Conservation (phyloP, 2,113 vertebrate species). For the Neotoma lepida region DNA sequence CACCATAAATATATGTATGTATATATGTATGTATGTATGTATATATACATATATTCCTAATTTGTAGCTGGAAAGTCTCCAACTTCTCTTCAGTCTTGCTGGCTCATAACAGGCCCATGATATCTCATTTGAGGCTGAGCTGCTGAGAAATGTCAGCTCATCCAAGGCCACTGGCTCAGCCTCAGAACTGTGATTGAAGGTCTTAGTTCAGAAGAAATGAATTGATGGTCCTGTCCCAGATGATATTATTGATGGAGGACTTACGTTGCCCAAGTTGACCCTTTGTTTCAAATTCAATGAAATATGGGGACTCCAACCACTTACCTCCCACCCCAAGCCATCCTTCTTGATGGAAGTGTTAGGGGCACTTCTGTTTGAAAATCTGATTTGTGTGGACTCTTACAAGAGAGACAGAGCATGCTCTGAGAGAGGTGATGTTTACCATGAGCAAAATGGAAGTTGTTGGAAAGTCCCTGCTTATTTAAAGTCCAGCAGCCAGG, state of each 20-base stretch:
- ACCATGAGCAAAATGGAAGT: neutral
- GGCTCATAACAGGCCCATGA: neutral
- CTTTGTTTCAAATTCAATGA: conserved; percentile 58
- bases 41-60: neutral
- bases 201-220: conserved; percentile 46
- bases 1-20: neutral
- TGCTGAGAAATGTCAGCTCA: conserved; percentile 4
- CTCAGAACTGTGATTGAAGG: neutral
- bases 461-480: conserved; percentile 47
- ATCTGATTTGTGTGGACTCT: neutral
- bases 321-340: neutral
- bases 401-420: neutral
- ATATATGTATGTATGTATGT: neutral
- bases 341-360: conserved; percentile 51
- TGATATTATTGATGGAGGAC: conserved; percentile 55
- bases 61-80: neutral
- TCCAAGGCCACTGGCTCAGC: neutral
- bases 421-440: conserved; percentile 61
- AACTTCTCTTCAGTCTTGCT: conserved; percentile 16
- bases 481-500: conserved; percentile 51
- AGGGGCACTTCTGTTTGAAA: conserved; percentile 47
- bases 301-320: neutral
- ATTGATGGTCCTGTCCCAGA: conserved; percentile 43
- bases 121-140: conserved; percentile 27
- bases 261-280: conserved; percentile 28